Base-by-base conservation (phyloP, 2,113 vertebrate genomes). In the Marmota monax region DNA sequence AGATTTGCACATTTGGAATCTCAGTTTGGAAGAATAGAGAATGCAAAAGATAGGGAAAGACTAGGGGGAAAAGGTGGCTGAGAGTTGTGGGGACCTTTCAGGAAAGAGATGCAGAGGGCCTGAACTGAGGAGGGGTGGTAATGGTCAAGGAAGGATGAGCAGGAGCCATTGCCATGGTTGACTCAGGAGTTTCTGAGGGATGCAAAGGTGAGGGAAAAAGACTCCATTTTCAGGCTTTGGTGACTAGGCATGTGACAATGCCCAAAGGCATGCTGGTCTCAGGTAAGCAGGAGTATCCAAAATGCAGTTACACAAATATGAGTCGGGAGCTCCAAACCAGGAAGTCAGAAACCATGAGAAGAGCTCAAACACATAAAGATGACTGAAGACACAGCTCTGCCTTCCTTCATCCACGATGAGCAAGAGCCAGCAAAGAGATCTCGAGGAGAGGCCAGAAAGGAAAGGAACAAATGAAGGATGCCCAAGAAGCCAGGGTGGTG, bases 21-120 rank as follows among this genome's bases (percentile, higher is more conserved):
- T 42, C 8, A 16, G 16, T 83, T 25, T 27, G 17, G n/a, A 96
- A 84, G 23, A 45, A 80, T 13, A 92, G 84, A 92, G 45, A 96
- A 83, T 61, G 25, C 84, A 76, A 77, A 72, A 45, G 23, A 77
- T 10, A 48, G 22, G 12, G 2, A 39, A n/a, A 72, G 3, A 56
- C 51, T 1, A 14, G 48, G 48, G 82, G 95, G 80, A 5, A 37
- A 69, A 79, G 42, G 27, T 70, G 39, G 29, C 10, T 18, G 53
- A 70, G 34, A 87, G 51, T 65, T 22, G 12, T 6, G 56, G 53
- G 14, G 70, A 32, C 34, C 2, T 11, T 51, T 7, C 1, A 29
- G 37, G n/a, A 14, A 37, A 39, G 7, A 74, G 39, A 70, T 8
- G 69, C 29, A 12, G 16, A 73, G 42, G 27, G 18, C 74, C 18